These are phyloP conservation scores for Allacma fusca DNA, from an alignment of 2,888 invertebrate genomes.

Conservation along the genomic window DNA sequence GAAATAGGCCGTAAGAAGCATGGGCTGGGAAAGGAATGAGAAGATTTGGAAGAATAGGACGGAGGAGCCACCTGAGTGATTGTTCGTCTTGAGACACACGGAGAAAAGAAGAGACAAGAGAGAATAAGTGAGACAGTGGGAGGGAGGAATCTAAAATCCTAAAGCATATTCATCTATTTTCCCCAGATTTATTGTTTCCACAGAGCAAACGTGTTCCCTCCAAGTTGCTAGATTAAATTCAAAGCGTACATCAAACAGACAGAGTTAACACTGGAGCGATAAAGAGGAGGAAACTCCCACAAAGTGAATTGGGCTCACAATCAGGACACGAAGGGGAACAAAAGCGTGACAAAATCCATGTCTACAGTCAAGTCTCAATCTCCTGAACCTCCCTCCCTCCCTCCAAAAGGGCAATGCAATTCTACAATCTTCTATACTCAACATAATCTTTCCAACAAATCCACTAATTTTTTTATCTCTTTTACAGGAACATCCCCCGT, in stretches of 20 bases:
- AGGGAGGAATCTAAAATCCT: constrained; percentile 18
- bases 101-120: background rate
- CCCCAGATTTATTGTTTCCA: background rate
- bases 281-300: too few relatives aligned
- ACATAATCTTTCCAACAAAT: too few relatives aligned
- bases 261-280: background rate
- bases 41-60: background rate
- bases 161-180: background rate
- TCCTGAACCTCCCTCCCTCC: too few relatives aligned
- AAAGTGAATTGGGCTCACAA: too few relatives aligned
- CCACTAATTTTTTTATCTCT: too few relatives aligned
- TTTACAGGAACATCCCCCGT: too few relatives aligned
- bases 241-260: background rate
- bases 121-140: background rate
- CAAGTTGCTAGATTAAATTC: background rate
- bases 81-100: background rate
- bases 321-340: too few relatives aligned
- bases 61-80: background rate
- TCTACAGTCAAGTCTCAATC: too few relatives aligned
- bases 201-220: background rate
- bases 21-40: too few relatives aligned
- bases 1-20: background rate
- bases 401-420: too few relatives aligned
- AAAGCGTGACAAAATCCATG: too few relatives aligned
- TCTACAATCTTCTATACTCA: too few relatives aligned